A percentile compares a stretch with the other conserved stretches of the same genome.
phyloP scores from a whole-genome alignment of 2,797 vertebrate species.

The Tapirus indicus region DNA sequence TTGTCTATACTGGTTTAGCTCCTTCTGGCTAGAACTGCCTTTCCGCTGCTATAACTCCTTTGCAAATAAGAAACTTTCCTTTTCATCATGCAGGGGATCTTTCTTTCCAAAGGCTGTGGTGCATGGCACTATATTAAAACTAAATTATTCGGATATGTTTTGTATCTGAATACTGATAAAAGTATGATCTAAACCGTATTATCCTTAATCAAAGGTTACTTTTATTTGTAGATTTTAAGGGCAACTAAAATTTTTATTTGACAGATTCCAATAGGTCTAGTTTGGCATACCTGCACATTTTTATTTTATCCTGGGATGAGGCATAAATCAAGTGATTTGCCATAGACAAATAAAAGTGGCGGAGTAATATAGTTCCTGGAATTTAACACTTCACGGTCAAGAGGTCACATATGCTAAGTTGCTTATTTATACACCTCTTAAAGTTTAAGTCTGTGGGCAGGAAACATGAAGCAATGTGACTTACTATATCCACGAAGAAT shows the following conservation, averaged over 20 bases:
- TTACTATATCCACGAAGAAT: constrained; percentile 85
- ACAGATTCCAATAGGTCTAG: constrained; percentile 75
- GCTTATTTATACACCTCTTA: constrained; percentile 88
- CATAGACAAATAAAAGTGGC: constrained; percentile 85
- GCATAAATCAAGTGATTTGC: constrained; percentile 88
- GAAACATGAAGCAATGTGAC: constrained; percentile 81
- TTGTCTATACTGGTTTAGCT: constrained; percentile 8
- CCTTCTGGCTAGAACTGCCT: not conserved
- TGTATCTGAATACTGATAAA: constrained; percentile 63
- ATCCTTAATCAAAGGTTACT: constrained; percentile 80
- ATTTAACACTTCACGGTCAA: constrained; percentile 88
- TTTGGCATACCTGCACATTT: constrained; percentile 84
- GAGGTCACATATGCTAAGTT: constrained; percentile 89
- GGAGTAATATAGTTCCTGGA: constrained; percentile 87
- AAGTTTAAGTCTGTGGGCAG: constrained; percentile 85
- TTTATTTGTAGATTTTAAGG: constrained; percentile 81
- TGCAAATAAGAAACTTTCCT: constrained; percentile 21
- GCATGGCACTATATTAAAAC: constrained; percentile 27
- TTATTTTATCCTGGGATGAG: constrained; percentile 85
- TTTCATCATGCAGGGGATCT: not conserved
- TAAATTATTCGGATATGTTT: constrained; percentile 61
- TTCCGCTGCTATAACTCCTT: not conserved
- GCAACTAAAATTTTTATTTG: constrained; percentile 79
- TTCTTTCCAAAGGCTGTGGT: not conserved
- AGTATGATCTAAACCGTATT: constrained; percentile 51